Conservation (phyloP, 1,140 invertebrate species). For the Ooceraea biroi region DNA sequence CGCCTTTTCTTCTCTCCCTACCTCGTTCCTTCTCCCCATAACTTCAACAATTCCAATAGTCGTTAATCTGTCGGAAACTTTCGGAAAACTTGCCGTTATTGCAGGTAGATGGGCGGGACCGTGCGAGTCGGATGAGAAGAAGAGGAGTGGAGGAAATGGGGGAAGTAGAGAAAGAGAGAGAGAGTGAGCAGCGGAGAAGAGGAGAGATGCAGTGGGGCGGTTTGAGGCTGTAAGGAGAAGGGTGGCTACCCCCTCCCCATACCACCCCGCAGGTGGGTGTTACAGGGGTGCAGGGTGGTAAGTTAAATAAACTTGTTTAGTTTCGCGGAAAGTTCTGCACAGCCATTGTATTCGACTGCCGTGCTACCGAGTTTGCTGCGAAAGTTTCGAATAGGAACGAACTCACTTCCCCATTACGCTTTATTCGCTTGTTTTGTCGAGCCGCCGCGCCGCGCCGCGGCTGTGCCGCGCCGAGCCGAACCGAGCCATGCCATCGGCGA, state of each 20-base stretch:
- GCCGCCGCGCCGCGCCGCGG: conserved; percentile 29
- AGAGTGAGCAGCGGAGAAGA: conserved; percentile 39
- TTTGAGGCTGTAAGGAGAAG: conserved; percentile 58
- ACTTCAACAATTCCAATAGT: conserved; percentile 83
- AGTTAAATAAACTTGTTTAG: conserved; percentile 85
- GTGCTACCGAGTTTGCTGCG: conserved; percentile 72
- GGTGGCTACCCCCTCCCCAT: too few species aligned
- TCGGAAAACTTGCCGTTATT: conserved; percentile 82
- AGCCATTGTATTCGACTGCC: conserved; percentile 83
- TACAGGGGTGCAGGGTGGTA: conserved; percentile 74
- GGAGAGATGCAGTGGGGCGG: conserved; percentile 33
- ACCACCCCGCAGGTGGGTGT: conserved; percentile 42
- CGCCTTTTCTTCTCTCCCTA: conserved; percentile 46
- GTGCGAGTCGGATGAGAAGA: conserved; percentile 60
- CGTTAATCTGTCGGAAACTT: conserved; percentile 84
- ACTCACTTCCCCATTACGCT: conserved; percentile 82
- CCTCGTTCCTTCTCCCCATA: conserved; percentile 69
- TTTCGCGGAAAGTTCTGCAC: conserved; percentile 80
- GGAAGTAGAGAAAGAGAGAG: conserved; percentile 34
- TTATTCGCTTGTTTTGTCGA: conserved; percentile 83
- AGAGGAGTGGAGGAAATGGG: background rate
- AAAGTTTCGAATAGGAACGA: conserved; percentile 82
- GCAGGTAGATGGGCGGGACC: conserved; percentile 77
- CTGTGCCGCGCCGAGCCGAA: background rate
- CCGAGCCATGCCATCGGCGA: background rate